Base-by-base conservation (phyloP, 1,140 invertebrate species). In the Ganaspis sp. region DNA sequence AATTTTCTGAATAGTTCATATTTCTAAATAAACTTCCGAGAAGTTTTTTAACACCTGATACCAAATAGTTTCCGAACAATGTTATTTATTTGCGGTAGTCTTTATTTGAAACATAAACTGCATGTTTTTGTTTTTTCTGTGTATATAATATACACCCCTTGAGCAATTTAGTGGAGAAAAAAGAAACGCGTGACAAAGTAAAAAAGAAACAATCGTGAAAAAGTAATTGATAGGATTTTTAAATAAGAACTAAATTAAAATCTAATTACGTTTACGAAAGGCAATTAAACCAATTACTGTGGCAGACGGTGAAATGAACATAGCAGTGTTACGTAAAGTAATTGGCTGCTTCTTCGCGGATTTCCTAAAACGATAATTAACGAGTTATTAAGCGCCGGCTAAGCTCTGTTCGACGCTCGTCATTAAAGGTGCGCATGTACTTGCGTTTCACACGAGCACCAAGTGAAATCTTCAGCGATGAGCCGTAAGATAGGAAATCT, bases 341-440 rank as follows among this genome's bases (percentile, higher is more conserved):
- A 90, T 90, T 91, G 88, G 88, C 78, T 78, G 78, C 78, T 74
- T 80, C 79, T 77, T 74, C 85, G 84, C 87, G 89, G 88, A 90
- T 91, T 91, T 91, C 90, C 90, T 91, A 91, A 91, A 91, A 91
- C 86, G 89, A 91, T 91, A 91, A 91, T 91, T 91, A 91, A 91
- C 89, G 89, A 91, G 89, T 91, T 91, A 91, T 91, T 91, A 91
- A 90, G 88, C 87, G 87, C 77, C 85, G 78, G 80, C 79, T 81
- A 76, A 80, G 73, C 81, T 72, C 71, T 71, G 74, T 80, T 81
- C 80, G 78, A 81, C 80, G 80, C 77, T 26, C 82, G 72, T 83
- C 77, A 74, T 83, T 83, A 83, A 77, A 75, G 69, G 79, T 79
- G 69, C 73, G 73, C 78, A 76, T 58, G 4, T 49, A 74, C 71